phyloP scores from a whole-genome alignment of 2,888 invertebrate species.

The Caradrina kadenii region DNA sequence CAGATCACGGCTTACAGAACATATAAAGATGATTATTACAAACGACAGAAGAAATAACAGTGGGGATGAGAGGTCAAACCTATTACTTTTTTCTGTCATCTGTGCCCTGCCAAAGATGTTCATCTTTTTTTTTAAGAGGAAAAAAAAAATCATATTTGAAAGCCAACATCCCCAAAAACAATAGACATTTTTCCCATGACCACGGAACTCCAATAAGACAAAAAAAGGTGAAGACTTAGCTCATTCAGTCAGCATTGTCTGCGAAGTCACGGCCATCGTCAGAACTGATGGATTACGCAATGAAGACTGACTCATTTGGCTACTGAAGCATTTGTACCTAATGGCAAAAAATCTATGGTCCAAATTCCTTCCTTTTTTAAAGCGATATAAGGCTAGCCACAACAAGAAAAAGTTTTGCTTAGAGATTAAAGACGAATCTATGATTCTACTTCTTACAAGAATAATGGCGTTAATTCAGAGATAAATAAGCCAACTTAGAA shows the following conservation, averaged over 20 bases:
- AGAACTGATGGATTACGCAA: constrained; percentile 59
- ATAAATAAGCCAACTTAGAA: too few relatives aligned
- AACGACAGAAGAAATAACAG: too few relatives aligned
- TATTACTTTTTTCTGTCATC: too few relatives aligned
- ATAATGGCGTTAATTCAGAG: too few relatives aligned
- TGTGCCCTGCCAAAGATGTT: too few relatives aligned
- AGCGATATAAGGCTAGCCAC: neutral
- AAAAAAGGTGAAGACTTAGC: constrained; percentile 64
- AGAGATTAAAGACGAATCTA: neutral
- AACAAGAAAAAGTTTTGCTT: neutral
- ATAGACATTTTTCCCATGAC: neutral
- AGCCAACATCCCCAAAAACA: neutral
- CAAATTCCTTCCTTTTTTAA: constrained; percentile 7
- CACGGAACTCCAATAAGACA: constrained; percentile 57
- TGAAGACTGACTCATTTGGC: constrained; percentile 59
- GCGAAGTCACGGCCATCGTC: constrained; percentile 66
- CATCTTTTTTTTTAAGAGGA: too few relatives aligned
- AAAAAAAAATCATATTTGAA: neutral
- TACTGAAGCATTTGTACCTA: constrained; percentile 54
- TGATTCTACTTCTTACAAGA: neutral
- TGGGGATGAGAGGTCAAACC: too few relatives aligned
- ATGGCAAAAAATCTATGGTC: constrained; percentile 10
- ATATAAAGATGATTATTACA: too few relatives aligned
- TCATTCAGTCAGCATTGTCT: constrained; percentile 64
- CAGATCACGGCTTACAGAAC: too few relatives aligned